phyloP scores from a whole-genome alignment of 2,888 invertebrate genomes.

The Caenorhabditis afra region DNA sequence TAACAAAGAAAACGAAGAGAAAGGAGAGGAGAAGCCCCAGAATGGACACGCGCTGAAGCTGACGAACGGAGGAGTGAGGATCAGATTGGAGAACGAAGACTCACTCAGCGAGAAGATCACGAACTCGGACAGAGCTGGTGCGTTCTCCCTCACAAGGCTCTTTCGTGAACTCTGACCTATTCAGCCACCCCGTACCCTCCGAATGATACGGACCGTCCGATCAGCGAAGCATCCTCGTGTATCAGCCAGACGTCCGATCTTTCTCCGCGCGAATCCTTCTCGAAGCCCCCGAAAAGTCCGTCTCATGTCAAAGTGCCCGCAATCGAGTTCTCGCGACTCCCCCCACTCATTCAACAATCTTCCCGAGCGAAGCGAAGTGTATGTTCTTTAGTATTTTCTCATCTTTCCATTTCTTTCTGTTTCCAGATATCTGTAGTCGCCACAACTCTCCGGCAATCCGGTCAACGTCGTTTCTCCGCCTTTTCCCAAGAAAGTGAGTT shows the following conservation, averaged over 20 bases:
- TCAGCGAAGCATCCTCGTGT: constrained; percentile 30
- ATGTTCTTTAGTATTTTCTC: neutral
- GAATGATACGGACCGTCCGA: constrained; percentile 27
- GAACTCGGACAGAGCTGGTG: constrained; percentile 38
- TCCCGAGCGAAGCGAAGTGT: constrained; percentile 43
- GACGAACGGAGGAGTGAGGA: constrained; percentile 38
- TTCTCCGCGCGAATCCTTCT: constrained; percentile 28
- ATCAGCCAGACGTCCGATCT: constrained; percentile 5
- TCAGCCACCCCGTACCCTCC: constrained; percentile 55
- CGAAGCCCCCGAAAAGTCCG: constrained; percentile 11
- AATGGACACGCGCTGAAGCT: constrained; percentile 7
- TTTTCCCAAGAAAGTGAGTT: constrained; percentile 43
- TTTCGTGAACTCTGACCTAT: neutral
- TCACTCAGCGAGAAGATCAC: constrained; percentile 26
- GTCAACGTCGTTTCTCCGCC: constrained; percentile 50
- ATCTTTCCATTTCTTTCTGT: neutral
- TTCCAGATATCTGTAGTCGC: constrained; percentile 58
- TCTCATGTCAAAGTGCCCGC: constrained; percentile 14
- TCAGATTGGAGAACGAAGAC: constrained; percentile 27
- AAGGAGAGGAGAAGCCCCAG: neutral
- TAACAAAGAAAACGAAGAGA: constrained; percentile 5
- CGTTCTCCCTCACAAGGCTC: neutral
- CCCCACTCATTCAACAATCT: constrained; percentile 13
- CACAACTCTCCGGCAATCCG: constrained; percentile 4
- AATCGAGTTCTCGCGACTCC: constrained; percentile 32